phyloP scores from a whole-genome alignment of 2,888 invertebrate genomes.

The Euphydryas editha region DNA sequence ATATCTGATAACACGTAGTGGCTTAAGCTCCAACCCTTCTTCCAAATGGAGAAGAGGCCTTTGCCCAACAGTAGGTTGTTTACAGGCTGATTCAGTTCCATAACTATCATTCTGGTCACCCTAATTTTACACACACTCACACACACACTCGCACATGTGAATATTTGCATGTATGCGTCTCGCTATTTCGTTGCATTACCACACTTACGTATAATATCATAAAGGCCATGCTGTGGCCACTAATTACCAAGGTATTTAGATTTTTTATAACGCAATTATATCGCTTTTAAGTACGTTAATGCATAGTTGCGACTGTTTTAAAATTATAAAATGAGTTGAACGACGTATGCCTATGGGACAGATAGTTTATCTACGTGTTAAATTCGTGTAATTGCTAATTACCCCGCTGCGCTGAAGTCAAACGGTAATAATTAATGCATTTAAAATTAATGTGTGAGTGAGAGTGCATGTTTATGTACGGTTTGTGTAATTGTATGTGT shows the following conservation, averaged over 20 bases:
- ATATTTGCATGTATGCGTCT: background rate
- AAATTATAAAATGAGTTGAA: background rate
- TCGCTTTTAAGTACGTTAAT: background rate
- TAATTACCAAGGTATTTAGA: slow-evolving; percentile 3
- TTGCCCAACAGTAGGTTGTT: no score
- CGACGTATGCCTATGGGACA: background rate
- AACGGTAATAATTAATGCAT: slow-evolving; percentile 1
- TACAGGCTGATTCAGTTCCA: no score
- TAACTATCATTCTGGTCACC: background rate
- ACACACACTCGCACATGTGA: background rate
- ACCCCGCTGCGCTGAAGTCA: background rate
- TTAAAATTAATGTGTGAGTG: background rate
- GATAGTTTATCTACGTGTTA: background rate
- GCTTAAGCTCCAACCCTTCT: no score
- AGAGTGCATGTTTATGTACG: background rate
- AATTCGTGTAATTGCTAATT: slow-evolving; percentile 4
- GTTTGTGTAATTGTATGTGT: background rate
- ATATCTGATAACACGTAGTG: no score
- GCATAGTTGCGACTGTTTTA: background rate
- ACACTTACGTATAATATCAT: background rate
- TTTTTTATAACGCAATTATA: slow-evolving; percentile 7
- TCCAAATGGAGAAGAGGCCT: no score
- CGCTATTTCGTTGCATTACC: slow-evolving; percentile 5
- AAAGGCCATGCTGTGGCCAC: background rate
- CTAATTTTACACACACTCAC: background rate